Evolutionary conservation across 2,113 vertebrate species (phyloP).

Genomic region (Epinephelus lanceolatus): DNA sequence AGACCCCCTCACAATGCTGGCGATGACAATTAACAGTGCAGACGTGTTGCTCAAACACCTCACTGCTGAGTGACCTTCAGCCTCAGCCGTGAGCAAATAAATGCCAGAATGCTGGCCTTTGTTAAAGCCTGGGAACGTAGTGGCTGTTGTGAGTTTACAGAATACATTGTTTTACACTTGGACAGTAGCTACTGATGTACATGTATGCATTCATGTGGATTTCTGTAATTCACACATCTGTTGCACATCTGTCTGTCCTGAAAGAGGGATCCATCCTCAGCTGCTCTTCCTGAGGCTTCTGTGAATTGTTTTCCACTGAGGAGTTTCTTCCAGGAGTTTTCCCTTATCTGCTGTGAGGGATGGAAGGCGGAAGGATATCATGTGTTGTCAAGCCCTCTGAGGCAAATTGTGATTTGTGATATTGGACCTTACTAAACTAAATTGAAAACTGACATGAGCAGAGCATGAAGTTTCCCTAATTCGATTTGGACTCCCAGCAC

Average conservation of each 20-base stretch:
- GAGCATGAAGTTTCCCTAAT: neutral
- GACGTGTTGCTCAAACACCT: conserved; percentile 25
- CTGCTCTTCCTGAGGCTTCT: too few species aligned
- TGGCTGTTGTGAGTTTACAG: neutral
- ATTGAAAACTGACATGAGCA: neutral
- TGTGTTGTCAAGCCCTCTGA: too few species aligned
- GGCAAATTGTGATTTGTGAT: too few species aligned
- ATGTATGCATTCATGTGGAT: too few species aligned
- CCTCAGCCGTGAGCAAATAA: conserved; percentile 28
- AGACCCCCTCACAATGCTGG: neutral
- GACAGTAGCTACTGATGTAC: neutral
- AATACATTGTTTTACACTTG: neutral
- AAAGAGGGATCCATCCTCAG: too few species aligned
- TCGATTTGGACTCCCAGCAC: neutral
- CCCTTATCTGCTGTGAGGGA: too few species aligned
- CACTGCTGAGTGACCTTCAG: conserved; percentile 19
- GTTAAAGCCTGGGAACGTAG: neutral
- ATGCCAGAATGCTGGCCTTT: neutral
- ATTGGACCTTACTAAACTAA: too few species aligned
- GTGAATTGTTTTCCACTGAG: too few species aligned
- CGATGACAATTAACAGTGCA: conserved; percentile 29
- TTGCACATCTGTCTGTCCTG: too few species aligned
- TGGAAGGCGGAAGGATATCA: too few species aligned
- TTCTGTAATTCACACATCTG: too few species aligned
- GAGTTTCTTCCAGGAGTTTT: too few species aligned